Evolutionary conservation across 2,888 invertebrate genomes (phyloP).

Genomic region (Drosophila pseudotalamancana): DNA sequence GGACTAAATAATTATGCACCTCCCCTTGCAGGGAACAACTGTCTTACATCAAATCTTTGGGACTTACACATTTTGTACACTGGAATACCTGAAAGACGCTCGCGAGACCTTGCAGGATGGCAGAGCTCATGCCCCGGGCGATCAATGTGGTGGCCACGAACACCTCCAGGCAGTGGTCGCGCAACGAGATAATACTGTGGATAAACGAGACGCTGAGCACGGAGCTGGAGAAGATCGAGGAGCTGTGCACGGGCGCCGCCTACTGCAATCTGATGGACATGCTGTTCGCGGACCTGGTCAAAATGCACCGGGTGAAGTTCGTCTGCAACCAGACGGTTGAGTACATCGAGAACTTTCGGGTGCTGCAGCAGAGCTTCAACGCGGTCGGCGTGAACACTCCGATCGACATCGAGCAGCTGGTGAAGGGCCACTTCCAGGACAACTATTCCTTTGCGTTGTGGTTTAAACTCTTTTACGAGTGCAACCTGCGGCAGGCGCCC

Average conservation of each 20-base stretch:
- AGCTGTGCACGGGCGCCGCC: slow-evolving; percentile 20
- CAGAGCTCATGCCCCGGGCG: rapidly evolving
- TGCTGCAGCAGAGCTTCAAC: slow-evolving; percentile 17
- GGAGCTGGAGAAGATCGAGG: neutral
- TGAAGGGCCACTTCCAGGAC: slow-evolving; percentile 3
- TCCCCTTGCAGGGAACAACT: too few relatives aligned
- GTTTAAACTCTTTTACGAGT: slow-evolving; percentile 22
- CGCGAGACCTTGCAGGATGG: too few relatives aligned
- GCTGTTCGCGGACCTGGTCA: slow-evolving; percentile 12
- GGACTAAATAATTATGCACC: too few relatives aligned
- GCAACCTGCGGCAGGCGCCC: neutral
- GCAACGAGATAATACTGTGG: neutral
- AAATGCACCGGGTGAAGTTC: slow-evolving; percentile 15
- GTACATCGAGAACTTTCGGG: slow-evolving; percentile 16
- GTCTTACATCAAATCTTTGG: too few relatives aligned
- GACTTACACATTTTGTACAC: too few relatives aligned
- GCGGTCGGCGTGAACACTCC: neutral
- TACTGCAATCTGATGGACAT: slow-evolving; percentile 33
- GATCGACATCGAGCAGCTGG: slow-evolving; percentile 8
- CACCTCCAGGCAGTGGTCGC: neutral
- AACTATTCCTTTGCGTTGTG: slow-evolving; percentile 30
- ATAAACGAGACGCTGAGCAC: neutral
- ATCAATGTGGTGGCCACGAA: slow-evolving; percentile 7
- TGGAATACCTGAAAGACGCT: too few relatives aligned
- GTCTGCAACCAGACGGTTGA: slow-evolving; percentile 6